Evolutionary conservation across 1,140 invertebrate species (phyloP).

Genomic region (Chionoecetes opilio): DNA sequence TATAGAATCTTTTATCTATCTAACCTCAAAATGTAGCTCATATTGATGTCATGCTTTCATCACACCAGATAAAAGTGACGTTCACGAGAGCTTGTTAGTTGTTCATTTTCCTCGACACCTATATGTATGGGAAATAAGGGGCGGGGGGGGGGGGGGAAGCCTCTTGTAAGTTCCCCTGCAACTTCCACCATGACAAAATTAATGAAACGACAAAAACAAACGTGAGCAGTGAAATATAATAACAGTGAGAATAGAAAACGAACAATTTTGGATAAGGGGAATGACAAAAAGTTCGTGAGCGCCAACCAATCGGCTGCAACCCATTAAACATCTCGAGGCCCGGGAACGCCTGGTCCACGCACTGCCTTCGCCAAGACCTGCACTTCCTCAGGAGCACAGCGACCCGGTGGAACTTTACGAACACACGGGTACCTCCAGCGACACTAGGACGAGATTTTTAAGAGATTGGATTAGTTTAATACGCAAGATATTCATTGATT

Average conservation of each 20-base stretch:
- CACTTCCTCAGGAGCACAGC: background rate
- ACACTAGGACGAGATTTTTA: constrained; percentile 22
- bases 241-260: background rate
- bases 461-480: constrained; percentile 60
- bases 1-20: too few relatives aligned
- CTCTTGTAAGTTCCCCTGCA: too few relatives aligned
- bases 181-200: too few relatives aligned
- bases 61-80: too few relatives aligned
- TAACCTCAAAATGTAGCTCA: too few relatives aligned
- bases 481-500: constrained; percentile 39
- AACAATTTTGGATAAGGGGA: background rate
- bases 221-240: background rate
- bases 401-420: background rate
- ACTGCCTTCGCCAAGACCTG: background rate
- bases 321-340: background rate
- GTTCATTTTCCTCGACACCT: too few relatives aligned
- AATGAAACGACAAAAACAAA: background rate
- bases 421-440: background rate
- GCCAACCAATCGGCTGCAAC: background rate
- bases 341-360: background rate
- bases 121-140: too few relatives aligned
- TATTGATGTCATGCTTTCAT: too few relatives aligned
- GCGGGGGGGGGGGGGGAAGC: too few relatives aligned
- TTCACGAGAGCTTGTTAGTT: too few relatives aligned
- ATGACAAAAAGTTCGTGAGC: background rate